Percentiles rank a stretch among this genome's conserved stretches.
phyloP scores from a whole-genome alignment of 92 coral and sea anemone genomes.

The Epizoanthus scotinus region DNA sequence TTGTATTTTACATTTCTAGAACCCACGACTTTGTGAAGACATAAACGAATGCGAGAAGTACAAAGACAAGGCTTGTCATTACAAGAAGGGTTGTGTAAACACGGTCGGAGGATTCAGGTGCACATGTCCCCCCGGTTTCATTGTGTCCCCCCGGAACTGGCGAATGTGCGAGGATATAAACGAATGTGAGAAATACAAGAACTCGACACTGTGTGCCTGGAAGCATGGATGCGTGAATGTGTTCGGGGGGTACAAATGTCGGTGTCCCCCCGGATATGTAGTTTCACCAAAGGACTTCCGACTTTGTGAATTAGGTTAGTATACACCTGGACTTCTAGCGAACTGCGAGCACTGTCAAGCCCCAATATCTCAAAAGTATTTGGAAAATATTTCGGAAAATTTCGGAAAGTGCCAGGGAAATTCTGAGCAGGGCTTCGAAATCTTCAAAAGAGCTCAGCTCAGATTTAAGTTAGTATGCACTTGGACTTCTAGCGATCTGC shows the following conservation, averaged over 20 bases:
- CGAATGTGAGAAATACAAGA: slow-evolving; percentile 56
- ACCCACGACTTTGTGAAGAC: slow-evolving; percentile 11
- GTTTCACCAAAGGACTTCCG: slow-evolving; percentile 52
- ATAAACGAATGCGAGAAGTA: slow-evolving; percentile 5
- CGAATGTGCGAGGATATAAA: slow-evolving; percentile 50
- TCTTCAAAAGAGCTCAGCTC: too few species aligned
- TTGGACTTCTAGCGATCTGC: too few species aligned
- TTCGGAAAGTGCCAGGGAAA: too few species aligned
- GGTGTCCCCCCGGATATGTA: slow-evolving; percentile 57
- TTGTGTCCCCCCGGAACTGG: slow-evolving; percentile 14
- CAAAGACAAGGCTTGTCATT: slow-evolving; percentile 29
- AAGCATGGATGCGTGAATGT: slow-evolving; percentile 61
- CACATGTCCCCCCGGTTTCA: slow-evolving; percentile 13
- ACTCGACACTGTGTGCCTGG: slow-evolving; percentile 51
- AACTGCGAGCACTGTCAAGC: too few species aligned
- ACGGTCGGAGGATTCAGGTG: slow-evolving; percentile 21
- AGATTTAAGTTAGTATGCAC: slow-evolving; percentile 32
- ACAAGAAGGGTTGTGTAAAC: slow-evolving; percentile 27
- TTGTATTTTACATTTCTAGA: not conserved
- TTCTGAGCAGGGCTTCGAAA: too few species aligned
- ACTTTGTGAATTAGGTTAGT: slow-evolving; percentile 52
- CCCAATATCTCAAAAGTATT: too few species aligned
- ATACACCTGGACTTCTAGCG: too few species aligned
- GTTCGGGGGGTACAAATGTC: slow-evolving; percentile 55
- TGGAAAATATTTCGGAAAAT: too few species aligned